Evolutionary conservation across 2,113 vertebrate genomes (phyloP).

Genomic region (Platichthys flesus): DNA sequence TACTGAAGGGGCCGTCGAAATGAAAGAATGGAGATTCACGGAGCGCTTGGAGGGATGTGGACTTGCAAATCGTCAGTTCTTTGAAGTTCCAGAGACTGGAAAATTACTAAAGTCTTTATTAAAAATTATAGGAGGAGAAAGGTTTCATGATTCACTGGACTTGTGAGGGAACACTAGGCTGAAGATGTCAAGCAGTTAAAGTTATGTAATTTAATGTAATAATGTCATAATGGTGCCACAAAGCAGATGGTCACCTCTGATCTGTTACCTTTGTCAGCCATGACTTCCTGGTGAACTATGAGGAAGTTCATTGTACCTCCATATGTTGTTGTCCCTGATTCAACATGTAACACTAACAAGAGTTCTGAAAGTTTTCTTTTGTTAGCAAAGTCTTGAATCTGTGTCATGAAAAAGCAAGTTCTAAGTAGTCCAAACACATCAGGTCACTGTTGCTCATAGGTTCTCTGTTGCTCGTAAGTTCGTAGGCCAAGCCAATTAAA

Average conservation of each 20-base stretch:
- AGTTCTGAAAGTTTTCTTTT: conserved; percentile 66
- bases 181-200: conserved; percentile 53
- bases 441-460: conserved; percentile 62
- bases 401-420: conserved; percentile 53
- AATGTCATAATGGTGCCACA: conserved; percentile 14
- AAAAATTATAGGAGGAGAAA: conserved; percentile 75
- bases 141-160: conserved; percentile 55
- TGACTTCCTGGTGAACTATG: conserved; percentile 11
- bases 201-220: conserved; percentile 23
- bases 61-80: conserved; percentile 72
- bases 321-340: conserved; percentile 35
- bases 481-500: conserved; percentile 79
- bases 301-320: conserved; percentile 5
- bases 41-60: conserved; percentile 78
- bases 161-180: conserved; percentile 43
- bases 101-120: conserved; percentile 82
- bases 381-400: conserved; percentile 56
- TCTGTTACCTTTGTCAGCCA: conserved; percentile 20
- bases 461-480: conserved; percentile 63
- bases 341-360: conserved; percentile 20
- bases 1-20: conserved; percentile 78
- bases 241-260: conserved; percentile 37
- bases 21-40: conserved; percentile 75
- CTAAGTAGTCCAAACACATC: conserved; percentile 68
- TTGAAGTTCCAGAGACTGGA: conserved; percentile 78